Base-by-base conservation (phyloP, 2,797 vertebrate genomes). In the Schizopygopsis pylzovi region DNA sequence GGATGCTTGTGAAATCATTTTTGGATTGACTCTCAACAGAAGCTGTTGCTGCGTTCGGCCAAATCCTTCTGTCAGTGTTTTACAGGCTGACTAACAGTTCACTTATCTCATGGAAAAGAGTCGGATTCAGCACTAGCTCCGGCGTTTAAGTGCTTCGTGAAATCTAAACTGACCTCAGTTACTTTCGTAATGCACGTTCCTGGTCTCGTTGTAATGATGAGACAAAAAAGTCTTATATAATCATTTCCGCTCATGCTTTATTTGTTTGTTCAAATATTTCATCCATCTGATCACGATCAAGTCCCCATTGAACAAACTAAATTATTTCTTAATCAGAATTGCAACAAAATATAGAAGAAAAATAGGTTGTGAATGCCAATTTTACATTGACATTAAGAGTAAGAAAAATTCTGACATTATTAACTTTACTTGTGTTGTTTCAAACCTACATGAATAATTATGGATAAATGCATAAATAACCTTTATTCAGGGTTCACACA, bases 1-100 rank as follows among this genome's bases (percentile, higher is more conserved):
- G 47, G 39, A 43, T 59, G 54, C 82, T 83, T 83, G 82, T 76
- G 82, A 76, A 83, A 83, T 83, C 67, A 3, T n/a, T 83, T 76
- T 39, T 75, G 82, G 82, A 76, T 63, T 11, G 43, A 83, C 71
- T 76, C 82, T 63, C 56, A 63, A 83, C 82, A 83, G 82, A 83
- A 83, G 82, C 82, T 83, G 71, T 75, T 76, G 82, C 71, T 76
- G 76, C 82, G 81, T 49, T 49, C 7, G 11, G 81, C 70, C 70
- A 63, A 39, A 75, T 28, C 41, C 43, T 75, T 49, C 82, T 39
- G 56, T 83, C 25, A 25, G 56, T 47, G 76, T 83, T 83, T 75
- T 18, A 43, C 65, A 56, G 47, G 56, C 70, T 47, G 52, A 73
- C 68, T 83, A 75, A 63, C 70, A 49, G 28, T 73, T 80, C 70